A percentile compares a stretch with the other conserved stretches of the same genome.
Evolutionary conservation across 2,113 vertebrate genomes (phyloP).

Genomic region (Eurypyga helias): DNA sequence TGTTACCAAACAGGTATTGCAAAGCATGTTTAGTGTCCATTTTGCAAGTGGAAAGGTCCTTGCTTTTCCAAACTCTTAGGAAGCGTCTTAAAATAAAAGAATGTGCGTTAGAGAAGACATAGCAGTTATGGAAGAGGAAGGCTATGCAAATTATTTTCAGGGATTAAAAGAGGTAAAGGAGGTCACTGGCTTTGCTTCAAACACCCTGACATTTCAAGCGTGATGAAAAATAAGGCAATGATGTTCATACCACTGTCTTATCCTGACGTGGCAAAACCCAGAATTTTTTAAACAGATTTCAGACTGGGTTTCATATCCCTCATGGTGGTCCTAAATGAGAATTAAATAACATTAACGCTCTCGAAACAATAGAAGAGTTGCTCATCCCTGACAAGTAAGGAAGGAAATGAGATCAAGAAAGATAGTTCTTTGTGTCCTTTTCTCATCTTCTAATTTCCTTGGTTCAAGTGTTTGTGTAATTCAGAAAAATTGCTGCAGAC

Average conservation of each 20-base stretch:
- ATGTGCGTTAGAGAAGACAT: neutral
- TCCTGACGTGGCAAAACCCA: conserved; percentile 2
- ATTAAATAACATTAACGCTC: neutral
- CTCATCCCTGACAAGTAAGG: neutral
- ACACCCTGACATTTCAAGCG: conserved; percentile 26
- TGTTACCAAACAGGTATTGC: neutral
- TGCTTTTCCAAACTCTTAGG: neutral
- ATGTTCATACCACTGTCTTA: neutral
- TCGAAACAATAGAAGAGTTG: neutral
- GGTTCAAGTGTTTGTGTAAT: neutral
- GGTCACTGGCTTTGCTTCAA: conserved; percentile 19
- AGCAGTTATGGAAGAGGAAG: conserved; percentile 1
- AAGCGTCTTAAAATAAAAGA: neutral
- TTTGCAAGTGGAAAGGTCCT: conserved; percentile 4
- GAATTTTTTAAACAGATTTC: neutral
- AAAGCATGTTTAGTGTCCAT: neutral
- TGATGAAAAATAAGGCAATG: conserved; percentile 22
- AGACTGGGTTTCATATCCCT: neutral
- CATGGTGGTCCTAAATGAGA: neutral
- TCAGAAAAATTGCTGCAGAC: neutral
- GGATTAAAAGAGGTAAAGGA: conserved; percentile 38
- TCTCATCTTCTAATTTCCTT: neutral
- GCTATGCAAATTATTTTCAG: neutral
- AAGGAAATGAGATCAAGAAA: neutral
- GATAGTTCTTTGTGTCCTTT: neutral